phyloP scores from a whole-genome alignment of 2,888 invertebrate species.

The Acleris holmiana region DNA sequence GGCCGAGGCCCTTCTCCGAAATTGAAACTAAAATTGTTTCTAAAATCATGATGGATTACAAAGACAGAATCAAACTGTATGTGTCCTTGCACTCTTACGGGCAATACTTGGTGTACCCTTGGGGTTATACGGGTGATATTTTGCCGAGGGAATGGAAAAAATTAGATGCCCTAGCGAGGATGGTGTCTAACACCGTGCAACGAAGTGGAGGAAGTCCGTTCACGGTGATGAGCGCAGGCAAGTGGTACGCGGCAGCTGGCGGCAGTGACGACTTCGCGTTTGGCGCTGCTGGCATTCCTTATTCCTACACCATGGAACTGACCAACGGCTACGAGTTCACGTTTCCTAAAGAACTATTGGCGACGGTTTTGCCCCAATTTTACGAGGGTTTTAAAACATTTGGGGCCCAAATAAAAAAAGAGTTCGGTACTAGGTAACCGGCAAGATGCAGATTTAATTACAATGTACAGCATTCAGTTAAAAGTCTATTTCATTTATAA shows the following conservation, averaged over 20 bases:
- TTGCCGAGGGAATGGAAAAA: conserved; percentile 78
- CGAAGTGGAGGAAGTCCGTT: conserved; percentile 74
- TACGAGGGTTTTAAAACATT: conserved; percentile 71
- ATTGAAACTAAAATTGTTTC: conserved; percentile 83
- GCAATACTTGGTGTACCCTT: conserved; percentile 85
- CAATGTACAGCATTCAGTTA: not conserved
- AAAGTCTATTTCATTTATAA: no score
- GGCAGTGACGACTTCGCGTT: conserved; percentile 86
- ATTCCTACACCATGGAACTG: conserved; percentile 86
- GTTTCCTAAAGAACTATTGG: conserved; percentile 81
- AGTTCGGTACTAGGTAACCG: conserved; percentile 49
- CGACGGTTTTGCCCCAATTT: conserved; percentile 62
- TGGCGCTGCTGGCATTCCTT: conserved; percentile 78
- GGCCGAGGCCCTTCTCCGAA: conserved; percentile 85
- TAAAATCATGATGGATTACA: conserved; percentile 78
- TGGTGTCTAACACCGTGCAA: conserved; percentile 69
- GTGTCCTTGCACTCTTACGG: conserved; percentile 89
- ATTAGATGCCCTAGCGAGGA: conserved; percentile 67
- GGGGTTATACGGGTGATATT: conserved; percentile 83
- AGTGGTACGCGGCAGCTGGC: conserved; percentile 86
- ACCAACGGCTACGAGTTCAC: conserved; percentile 86
- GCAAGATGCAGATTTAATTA: not conserved
- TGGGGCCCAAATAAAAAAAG: conserved; percentile 58
- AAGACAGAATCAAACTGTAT: conserved; percentile 85
- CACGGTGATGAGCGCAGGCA: conserved; percentile 74